A percentile compares a stretch with the other conserved stretches of the same genome.
phyloP scores from a whole-genome alignment of 2,797 vertebrate genomes.

The Myripristis murdjan region DNA sequence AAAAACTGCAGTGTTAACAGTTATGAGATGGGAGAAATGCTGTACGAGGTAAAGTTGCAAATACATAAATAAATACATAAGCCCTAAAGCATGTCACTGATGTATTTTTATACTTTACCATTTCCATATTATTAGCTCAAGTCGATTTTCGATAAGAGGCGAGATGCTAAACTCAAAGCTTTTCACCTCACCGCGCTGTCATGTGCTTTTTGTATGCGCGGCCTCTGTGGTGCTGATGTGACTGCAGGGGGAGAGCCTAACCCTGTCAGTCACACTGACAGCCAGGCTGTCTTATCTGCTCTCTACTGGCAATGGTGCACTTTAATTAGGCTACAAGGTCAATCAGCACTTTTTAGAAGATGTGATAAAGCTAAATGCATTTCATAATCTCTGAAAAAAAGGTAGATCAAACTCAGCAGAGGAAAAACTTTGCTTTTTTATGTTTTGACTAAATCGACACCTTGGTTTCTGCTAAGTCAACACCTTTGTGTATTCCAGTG shows the following conservation, averaged over 20 bases:
- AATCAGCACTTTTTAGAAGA: conserved; percentile 71
- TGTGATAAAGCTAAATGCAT: conserved; percentile 67
- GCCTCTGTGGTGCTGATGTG: conserved; percentile 74
- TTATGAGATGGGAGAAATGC: conserved; percentile 66
- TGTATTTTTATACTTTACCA: conserved; percentile 68
- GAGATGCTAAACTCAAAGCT: conserved; percentile 69
- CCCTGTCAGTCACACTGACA: conserved; percentile 83
- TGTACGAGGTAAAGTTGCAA: conserved; percentile 77
- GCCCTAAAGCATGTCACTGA: conserved; percentile 71
- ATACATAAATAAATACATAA: conserved; percentile 83
- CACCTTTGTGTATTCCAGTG: not conserved
- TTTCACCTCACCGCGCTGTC: conserved; percentile 45
- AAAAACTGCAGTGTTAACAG: conserved; percentile 81
- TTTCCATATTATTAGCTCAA: conserved; percentile 74
- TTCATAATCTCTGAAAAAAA: conserved; percentile 53
- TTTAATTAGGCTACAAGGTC: conserved; percentile 81
- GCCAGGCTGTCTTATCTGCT: conserved; percentile 78
- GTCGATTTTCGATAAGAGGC: conserved; percentile 57
- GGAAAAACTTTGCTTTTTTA: not conserved
- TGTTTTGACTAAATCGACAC: not conserved
- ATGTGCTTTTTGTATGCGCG: conserved; percentile 69
- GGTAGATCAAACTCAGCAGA: not conserved
- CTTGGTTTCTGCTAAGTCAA: conserved; percentile 5
- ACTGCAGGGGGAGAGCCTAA: conserved; percentile 74
- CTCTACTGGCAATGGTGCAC: conserved; percentile 66